phyloP scores from a whole-genome alignment of 1,140 invertebrate genomes.

The Lasioglossum albipes region DNA sequence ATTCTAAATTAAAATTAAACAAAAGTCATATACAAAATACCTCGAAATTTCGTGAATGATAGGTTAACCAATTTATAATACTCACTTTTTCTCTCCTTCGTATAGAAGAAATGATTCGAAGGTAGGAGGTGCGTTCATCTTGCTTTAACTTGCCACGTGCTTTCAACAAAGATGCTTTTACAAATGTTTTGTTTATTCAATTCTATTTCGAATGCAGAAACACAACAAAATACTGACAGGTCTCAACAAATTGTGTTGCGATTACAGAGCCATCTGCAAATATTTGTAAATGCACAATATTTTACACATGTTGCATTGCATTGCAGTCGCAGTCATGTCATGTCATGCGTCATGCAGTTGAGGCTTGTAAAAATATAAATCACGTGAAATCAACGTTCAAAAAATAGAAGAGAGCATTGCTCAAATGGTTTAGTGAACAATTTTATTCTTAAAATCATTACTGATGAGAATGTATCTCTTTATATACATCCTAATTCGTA shows the following conservation, averaged over 20 bases:
- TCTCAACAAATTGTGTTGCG: neutral
- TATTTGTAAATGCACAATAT: neutral
- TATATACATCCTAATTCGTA: too few species aligned
- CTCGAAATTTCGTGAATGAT: neutral
- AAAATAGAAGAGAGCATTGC: too few species aligned
- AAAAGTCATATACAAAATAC: neutral
- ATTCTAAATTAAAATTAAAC: slow-evolving; percentile 83
- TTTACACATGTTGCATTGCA: too few species aligned
- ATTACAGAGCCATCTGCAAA: neutral
- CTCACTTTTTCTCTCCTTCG: slow-evolving; percentile 99
- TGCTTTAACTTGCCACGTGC: slow-evolving; percentile 39
- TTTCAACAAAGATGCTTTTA: neutral
- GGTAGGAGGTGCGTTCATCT: slow-evolving; percentile 99
- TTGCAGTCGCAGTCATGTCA: too few species aligned
- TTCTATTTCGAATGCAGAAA: neutral
- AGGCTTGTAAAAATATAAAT: too few species aligned
- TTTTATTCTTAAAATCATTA: too few species aligned
- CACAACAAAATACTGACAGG: neutral
- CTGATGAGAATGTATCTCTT: too few species aligned
- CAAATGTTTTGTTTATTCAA: neutral
- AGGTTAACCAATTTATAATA: slow-evolving; percentile 50
- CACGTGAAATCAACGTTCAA: too few species aligned
- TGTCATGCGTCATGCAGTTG: too few species aligned
- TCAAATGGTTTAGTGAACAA: too few species aligned
- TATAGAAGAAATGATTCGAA: slow-evolving; percentile 99